Evolutionary conservation across 2,888 invertebrate species (phyloP).

Genomic region (Eudasyphora cyanicolor): DNA sequence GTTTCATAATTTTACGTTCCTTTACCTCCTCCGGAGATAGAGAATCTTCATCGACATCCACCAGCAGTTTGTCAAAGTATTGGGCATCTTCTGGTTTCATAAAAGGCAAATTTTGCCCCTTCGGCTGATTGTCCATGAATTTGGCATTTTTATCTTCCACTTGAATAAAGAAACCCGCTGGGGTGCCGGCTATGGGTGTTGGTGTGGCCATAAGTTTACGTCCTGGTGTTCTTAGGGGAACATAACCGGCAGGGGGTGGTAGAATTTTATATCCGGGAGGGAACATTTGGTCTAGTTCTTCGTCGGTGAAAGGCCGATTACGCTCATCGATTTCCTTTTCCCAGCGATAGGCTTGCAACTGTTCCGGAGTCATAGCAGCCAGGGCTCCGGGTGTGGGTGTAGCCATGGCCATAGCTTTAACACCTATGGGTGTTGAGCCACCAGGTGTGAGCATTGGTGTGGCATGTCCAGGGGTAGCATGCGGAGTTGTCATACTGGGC

Average conservation of each 20-base stretch:
- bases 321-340: slow-evolving; percentile 99
- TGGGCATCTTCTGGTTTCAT: slow-evolving; percentile 99
- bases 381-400: slow-evolving; percentile 98
- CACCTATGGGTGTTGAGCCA: slow-evolving; percentile 92
- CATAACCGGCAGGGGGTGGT: slow-evolving; percentile 96
- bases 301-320: slow-evolving; percentile 97
- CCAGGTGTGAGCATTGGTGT: slow-evolving; percentile 90
- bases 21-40: slow-evolving; percentile 98
- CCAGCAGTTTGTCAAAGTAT: slow-evolving; percentile 98
- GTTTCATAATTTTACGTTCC: slow-evolving; percentile 99
- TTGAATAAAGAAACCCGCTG: slow-evolving; percentile 97
- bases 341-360: slow-evolving; percentile 98
- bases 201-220: slow-evolving; percentile 98
- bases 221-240: slow-evolving; percentile 98
- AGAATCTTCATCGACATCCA: slow-evolving; percentile 98
- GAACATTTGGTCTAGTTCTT: slow-evolving; percentile 98
- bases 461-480: slow-evolving; percentile 86
- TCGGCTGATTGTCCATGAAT: slow-evolving; percentile 97
- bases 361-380: slow-evolving; percentile 99
- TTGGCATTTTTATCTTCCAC: slow-evolving; percentile 93
- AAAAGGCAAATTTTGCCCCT: slow-evolving; percentile 96
- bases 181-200: slow-evolving; percentile 96
- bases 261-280: slow-evolving; percentile 98
- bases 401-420: slow-evolving; percentile 98
- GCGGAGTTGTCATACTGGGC: slow-evolving; percentile 87